These are phyloP conservation scores for Mionectes olivaceus DNA, from an alignment of 2,797 vertebrate species.

Conservation along the genomic window DNA sequence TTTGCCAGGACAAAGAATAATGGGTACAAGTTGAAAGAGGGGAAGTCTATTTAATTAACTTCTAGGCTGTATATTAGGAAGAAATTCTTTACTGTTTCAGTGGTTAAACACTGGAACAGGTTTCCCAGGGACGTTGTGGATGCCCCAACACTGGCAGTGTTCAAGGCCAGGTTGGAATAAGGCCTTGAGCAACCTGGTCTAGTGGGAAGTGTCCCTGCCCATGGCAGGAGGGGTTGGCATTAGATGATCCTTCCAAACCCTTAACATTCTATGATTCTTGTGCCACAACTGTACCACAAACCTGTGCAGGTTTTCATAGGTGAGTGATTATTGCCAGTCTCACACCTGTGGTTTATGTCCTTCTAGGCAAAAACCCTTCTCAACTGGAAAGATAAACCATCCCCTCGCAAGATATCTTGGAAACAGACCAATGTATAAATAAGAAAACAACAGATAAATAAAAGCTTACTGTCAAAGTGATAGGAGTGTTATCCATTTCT, in stretches of 20 bases:
- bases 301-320: not conserved
- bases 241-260: not conserved
- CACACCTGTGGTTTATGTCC: not conserved
- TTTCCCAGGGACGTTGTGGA: not conserved
- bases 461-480: not conserved
- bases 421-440: not conserved
- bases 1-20: not conserved
- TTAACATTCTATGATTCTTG: not conserved
- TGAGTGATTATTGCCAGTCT: not conserved
- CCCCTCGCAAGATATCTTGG: not conserved
- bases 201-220: not conserved
- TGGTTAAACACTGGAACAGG: not conserved
- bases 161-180: not conserved
- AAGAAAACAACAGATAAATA: not conserved
- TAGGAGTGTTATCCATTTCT: not conserved
- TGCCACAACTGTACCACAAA: not conserved
- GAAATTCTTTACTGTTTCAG: not conserved
- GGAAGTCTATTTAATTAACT: not conserved
- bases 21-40: not conserved
- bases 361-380: not conserved
- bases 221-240: rapidly evolving
- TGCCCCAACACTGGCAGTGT: not conserved
- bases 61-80: not conserved
- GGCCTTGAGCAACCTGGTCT: not conserved
- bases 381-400: not conserved